Conservation (phyloP, 2,888 invertebrate genomes). For the Alsophila aescularia region DNA sequence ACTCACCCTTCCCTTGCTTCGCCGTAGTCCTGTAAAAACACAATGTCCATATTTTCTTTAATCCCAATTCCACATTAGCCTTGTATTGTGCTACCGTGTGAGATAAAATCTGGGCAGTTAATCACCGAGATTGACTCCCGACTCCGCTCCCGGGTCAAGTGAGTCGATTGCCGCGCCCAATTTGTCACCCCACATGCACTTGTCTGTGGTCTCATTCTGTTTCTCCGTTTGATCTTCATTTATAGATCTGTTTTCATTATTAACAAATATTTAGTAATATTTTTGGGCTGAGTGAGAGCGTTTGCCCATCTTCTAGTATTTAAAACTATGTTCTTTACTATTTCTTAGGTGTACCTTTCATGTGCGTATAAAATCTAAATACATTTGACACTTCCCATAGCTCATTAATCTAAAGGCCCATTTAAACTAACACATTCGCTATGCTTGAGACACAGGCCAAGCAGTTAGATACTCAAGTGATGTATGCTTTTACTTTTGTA, state of each 20-base stretch:
- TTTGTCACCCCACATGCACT: slow-evolving; percentile 68
- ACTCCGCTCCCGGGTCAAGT: slow-evolving; percentile 72
- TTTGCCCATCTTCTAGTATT: no score
- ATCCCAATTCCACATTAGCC: neutral
- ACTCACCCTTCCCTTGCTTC: no score
- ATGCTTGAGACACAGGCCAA: neutral
- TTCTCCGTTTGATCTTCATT: neutral
- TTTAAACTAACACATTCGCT: slow-evolving; percentile 3
- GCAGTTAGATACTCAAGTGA: slow-evolving; percentile 7
- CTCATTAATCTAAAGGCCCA: slow-evolving; percentile 16
- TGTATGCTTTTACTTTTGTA: neutral
- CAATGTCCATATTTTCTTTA: neutral
- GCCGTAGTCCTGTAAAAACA: no score
- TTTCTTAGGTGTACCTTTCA: neutral
- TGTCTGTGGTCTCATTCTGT: slow-evolving; percentile 37
- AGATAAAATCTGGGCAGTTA: slow-evolving; percentile 49
- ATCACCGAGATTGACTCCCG: slow-evolving; percentile 60
- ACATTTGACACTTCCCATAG: slow-evolving; percentile 2
- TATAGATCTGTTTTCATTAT: neutral
- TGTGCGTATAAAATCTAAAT: neutral
- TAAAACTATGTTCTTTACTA: neutral
- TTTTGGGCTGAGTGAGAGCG: no score
- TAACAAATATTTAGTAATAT: no score
- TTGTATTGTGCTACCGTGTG: slow-evolving; percentile 19
- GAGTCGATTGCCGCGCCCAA: slow-evolving; percentile 81